Conservation (phyloP, 2,113 vertebrate species). For the Grantiella picta region DNA sequence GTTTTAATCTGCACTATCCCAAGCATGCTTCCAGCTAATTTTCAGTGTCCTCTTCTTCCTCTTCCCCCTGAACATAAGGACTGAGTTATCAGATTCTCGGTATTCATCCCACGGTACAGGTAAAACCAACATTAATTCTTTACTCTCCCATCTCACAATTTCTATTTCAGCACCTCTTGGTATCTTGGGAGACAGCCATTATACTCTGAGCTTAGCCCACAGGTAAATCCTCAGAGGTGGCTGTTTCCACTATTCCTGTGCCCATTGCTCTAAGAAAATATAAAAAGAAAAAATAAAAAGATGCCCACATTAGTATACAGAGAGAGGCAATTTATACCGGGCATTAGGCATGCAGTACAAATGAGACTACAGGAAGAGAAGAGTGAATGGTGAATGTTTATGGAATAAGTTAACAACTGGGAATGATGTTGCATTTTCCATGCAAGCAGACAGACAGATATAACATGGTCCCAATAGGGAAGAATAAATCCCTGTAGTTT, state of each 20-base stretch:
- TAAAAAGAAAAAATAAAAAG: neutral
- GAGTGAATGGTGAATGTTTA: slow-evolving; percentile 46
- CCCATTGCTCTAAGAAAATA: neutral
- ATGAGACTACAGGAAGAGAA: slow-evolving; percentile 41
- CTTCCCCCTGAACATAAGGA: neutral
- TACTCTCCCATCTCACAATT: neutral
- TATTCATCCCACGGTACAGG: neutral
- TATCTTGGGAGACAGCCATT: neutral
- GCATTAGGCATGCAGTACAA: slow-evolving; percentile 61
- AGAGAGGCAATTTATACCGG: slow-evolving; percentile 47
- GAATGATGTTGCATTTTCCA: slow-evolving; percentile 69
- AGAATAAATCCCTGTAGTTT: slow-evolving; percentile 61
- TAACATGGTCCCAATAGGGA: slow-evolving; percentile 53
- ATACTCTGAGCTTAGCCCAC: neutral
- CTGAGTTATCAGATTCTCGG: neutral
- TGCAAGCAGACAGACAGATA: slow-evolving; percentile 65
- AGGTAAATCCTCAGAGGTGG: neutral
- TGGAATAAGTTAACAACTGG: slow-evolving; percentile 59
- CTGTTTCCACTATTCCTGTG: neutral
- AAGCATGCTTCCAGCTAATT: neutral
- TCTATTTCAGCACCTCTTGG: neutral
- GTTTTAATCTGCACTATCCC: neutral
- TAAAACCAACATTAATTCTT: slow-evolving; percentile 26
- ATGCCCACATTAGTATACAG: slow-evolving; percentile 28
- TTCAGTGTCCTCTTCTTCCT: neutral